A percentile compares a stretch with the other conserved stretches of the same genome.
Conservation (phyloP, 1,140 invertebrate genomes). For the Neodiprion lecontei region DNA sequence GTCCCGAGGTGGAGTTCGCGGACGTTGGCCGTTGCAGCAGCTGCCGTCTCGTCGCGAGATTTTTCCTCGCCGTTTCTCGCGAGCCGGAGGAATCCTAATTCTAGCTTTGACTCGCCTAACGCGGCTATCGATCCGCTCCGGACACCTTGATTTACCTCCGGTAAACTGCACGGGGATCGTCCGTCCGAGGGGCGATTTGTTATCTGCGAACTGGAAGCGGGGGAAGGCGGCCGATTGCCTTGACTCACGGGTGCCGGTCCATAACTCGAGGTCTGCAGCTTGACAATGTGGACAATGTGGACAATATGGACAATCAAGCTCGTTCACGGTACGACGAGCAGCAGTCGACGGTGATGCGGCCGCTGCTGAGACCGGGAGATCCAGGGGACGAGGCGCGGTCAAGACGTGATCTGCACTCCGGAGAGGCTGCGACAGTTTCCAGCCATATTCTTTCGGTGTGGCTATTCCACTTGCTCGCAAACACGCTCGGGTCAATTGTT, state of each 20-base stretch:
- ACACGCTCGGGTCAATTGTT: neutral
- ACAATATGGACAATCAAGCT: conserved; percentile 60
- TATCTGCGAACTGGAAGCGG: neutral
- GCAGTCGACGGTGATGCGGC: conserved; percentile 21
- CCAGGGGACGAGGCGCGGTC: conserved; percentile 46
- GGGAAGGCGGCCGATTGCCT: neutral
- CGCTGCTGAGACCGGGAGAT: neutral
- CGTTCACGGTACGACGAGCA: conserved; percentile 50
- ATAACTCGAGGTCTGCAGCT: neutral
- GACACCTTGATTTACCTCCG: conserved; percentile 4
- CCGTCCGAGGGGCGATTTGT: neutral
- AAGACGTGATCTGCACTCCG: conserved; percentile 54
- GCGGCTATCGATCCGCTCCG: neutral
- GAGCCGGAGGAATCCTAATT: neutral
- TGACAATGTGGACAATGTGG: conserved; percentile 22
- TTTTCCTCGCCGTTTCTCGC: neutral
- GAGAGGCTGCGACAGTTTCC: conserved; percentile 56
- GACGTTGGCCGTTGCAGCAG: neutral
- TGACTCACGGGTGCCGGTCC: neutral
- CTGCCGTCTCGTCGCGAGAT: neutral
- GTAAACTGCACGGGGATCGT: neutral
- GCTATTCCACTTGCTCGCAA: too few species aligned
- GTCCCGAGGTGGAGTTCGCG: neutral
- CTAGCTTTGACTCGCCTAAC: neutral
- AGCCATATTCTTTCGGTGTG: conserved; percentile 25